Conservation (phyloP, 2,797 vertebrate species). For the Sternotherus odoratus region DNA sequence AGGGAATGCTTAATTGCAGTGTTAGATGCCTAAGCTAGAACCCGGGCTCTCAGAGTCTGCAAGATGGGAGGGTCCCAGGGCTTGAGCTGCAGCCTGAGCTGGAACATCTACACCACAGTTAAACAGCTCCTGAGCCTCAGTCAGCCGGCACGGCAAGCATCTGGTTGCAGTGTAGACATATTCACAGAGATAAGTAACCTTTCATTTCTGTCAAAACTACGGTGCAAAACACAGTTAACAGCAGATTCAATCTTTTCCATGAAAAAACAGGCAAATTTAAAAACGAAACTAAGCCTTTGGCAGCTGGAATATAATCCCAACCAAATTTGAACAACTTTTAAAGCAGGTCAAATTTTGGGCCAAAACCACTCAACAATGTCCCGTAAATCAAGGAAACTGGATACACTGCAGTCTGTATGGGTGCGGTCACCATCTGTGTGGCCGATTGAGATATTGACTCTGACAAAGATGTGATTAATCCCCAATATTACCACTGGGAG, state of each 20-base stretch:
- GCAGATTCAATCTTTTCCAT: background rate
- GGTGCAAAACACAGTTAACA: background rate
- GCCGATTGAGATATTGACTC: constrained; percentile 56
- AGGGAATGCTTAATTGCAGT: background rate
- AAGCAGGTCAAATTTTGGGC: constrained; percentile 35
- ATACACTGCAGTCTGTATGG: constrained; percentile 40
- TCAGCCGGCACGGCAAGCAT: background rate
- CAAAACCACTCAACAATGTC: background rate
- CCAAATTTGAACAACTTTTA: constrained; percentile 14
- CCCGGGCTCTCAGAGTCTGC: background rate
- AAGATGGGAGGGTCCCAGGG: background rate
- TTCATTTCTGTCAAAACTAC: background rate
- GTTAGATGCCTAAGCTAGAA: background rate
- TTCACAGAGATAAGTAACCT: background rate
- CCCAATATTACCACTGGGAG: constrained; percentile 64
- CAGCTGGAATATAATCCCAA: background rate
- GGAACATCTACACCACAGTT: no score
- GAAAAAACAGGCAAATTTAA: background rate
- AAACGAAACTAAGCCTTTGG: background rate
- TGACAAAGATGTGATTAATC: constrained; percentile 51
- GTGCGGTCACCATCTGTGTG: constrained; percentile 52
- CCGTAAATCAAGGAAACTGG: constrained; percentile 48
- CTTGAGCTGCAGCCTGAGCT: no score
- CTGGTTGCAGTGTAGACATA: background rate
- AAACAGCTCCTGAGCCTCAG: no score